These are phyloP conservation scores for Vollenhovia emeryi DNA, from an alignment of 1,140 invertebrate genomes.

Conservation along the genomic window DNA sequence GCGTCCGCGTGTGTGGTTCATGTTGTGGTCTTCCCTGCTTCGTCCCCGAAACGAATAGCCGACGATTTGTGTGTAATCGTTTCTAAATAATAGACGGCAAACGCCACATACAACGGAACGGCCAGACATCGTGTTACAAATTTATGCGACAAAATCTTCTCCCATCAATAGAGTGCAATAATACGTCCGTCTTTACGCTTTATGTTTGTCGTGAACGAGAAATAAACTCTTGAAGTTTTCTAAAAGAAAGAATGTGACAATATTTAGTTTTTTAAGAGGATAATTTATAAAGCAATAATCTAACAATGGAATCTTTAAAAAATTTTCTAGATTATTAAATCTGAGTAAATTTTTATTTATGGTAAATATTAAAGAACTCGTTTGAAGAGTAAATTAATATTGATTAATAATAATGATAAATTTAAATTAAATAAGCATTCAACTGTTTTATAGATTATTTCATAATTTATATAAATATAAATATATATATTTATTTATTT, in stretches of 20 bases:
- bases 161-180: conserved; percentile 15
- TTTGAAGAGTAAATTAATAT: neutral
- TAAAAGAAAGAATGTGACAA: neutral
- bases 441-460: neutral
- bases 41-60: neutral
- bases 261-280: neutral
- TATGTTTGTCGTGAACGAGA: neutral
- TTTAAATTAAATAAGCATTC: neutral
- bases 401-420: neutral
- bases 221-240: neutral
- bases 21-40: neutral
- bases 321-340: neutral
- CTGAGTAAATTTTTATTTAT: neutral
- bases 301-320: neutral
- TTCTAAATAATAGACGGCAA: conserved; percentile 24
- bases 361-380: neutral
- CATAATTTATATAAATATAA: conserved; percentile 11
- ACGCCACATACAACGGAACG: conserved; percentile 11
- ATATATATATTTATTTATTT: neutral
- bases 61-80: neutral
- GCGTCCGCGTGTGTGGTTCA: conserved; percentile 9
- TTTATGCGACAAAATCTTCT: conserved; percentile 9
- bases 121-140: neutral
- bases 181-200: neutral
- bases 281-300: neutral